Evolutionary conservation across 2,888 invertebrate species (phyloP).

Genomic region (Oxystoma pomonae): DNA sequence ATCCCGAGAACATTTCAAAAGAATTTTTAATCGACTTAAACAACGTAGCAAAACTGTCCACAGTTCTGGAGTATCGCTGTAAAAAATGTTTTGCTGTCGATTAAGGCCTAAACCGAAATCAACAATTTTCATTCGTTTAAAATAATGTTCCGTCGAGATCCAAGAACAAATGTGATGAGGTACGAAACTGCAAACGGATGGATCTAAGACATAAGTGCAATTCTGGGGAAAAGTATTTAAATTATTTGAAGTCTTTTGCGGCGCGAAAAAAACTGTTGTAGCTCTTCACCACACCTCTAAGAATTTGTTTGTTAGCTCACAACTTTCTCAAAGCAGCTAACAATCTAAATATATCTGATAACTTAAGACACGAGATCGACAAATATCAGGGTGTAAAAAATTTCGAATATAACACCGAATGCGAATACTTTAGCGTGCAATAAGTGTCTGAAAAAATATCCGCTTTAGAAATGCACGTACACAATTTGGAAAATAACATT

Average conservation of each 20-base stretch:
- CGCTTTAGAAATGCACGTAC: conserved; percentile 24
- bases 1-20: conserved; percentile 48
- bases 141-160: background rate
- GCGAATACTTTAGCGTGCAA: conserved; percentile 25
- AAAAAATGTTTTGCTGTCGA: too few species aligned
- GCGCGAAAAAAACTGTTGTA: conserved; percentile 42
- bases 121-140: too few species aligned
- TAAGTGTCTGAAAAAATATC: conserved; percentile 42
- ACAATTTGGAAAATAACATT: conserved; percentile 29
- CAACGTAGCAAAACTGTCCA: conserved; percentile 45
- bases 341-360: conserved; percentile 14
- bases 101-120: too few species aligned
- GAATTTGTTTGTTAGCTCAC: conserved; percentile 40
- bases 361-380: conserved; percentile 40
- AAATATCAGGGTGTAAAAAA: conserved; percentile 41
- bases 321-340: conserved; percentile 32
- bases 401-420: conserved; percentile 34
- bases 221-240: conserved; percentile 45
- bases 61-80: conserved; percentile 37
- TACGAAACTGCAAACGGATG: conserved; percentile 15
- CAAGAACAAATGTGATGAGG: background rate
- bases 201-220: conserved; percentile 43
- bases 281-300: conserved; percentile 42
- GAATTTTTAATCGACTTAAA: conserved; percentile 48
- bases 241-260: conserved; percentile 39